Evolutionary conservation across 2,797 vertebrate genomes (phyloP).

Genomic region (Enteromius viviparus): DNA sequence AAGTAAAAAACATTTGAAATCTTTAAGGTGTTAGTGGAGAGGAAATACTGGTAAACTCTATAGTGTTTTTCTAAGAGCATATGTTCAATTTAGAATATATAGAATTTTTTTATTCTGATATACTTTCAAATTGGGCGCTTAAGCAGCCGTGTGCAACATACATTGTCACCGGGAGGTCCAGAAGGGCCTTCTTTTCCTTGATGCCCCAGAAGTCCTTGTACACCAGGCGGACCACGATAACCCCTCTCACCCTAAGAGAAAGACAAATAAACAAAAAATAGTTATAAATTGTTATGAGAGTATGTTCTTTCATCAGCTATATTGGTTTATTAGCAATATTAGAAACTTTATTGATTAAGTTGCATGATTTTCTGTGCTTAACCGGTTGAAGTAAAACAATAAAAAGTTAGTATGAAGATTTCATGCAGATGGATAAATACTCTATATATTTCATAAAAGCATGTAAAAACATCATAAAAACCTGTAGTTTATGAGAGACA

Average conservation of each 20-base stretch:
- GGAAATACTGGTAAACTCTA: not conserved
- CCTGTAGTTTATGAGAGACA: not conserved
- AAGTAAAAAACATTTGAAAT: not conserved
- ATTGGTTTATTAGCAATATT: not conserved
- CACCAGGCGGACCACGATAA: constrained; percentile 61
- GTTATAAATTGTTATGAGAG: not conserved
- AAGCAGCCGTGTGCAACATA: not conserved
- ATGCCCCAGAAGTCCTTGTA: not conserved
- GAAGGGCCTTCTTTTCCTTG: constrained; percentile 29
- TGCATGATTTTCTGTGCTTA: not conserved
- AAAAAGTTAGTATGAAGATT: not conserved
- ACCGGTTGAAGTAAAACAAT: too few species aligned
- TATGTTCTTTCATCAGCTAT: not conserved
- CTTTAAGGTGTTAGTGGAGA: not conserved
- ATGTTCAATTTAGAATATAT: not conserved
- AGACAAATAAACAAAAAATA: not conserved
- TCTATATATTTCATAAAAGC: not conserved
- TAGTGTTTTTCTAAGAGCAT: not conserved
- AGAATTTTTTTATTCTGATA: not conserved
- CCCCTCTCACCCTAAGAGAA: constrained; percentile 68
- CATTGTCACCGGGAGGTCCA: constrained; percentile 6
- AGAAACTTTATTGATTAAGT: not conserved
- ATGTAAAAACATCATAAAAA: too few species aligned
- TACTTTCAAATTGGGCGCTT: not conserved
- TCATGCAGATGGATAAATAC: not conserved